Evolutionary conservation across 2,113 vertebrate genomes (phyloP), one percentile per base, ranked within the genome.

Genomic region (Archilochus colubris): DNA sequence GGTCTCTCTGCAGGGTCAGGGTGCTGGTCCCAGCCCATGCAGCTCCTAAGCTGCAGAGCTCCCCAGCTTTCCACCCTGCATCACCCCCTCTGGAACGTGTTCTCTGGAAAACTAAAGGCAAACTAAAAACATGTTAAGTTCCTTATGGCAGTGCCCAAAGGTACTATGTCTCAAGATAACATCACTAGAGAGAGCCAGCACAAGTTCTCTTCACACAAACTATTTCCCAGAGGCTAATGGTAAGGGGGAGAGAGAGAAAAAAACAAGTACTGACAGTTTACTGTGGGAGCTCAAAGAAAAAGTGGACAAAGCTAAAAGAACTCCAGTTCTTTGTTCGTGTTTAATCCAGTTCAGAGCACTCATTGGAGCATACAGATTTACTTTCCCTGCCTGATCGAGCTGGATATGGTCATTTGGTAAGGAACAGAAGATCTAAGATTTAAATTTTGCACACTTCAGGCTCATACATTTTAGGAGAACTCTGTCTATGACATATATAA

Each of bases 201-300:
- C 54, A 12, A 80, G 78, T 57, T 89, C 82, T 83, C 74, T 36
- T 78, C 74, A 43, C 82, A 66, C 66, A 91, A 95, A 92, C 59
- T 96, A 94, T 95, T 97, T 93, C 95, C 96, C 95, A 97, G 91
- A 95, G 93, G 94, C 91, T 59, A 95, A 89, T 76, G 84, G 86
- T 82, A 89, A 48, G 40, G 33, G 73, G 16, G 72, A 5, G 84
- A 76, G 68, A 80, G 74, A 75, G 72, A 86, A 25, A 83, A 25
- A 58, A 95, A 89, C 96, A 96, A 93, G 94, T 96, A 95, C 93
- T 84, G 86, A 82, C 94, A 95, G 80, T 92, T 92, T 94, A 73
- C 83, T 94, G 63, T 53, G 77, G 88, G 81, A 94, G 76, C 93
- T 92, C 92, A 91, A 74, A 91, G 89, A 48, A 84, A 91, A 94